Conservation (phyloP, 2,888 invertebrate species). For the Melipona bicolor region DNA sequence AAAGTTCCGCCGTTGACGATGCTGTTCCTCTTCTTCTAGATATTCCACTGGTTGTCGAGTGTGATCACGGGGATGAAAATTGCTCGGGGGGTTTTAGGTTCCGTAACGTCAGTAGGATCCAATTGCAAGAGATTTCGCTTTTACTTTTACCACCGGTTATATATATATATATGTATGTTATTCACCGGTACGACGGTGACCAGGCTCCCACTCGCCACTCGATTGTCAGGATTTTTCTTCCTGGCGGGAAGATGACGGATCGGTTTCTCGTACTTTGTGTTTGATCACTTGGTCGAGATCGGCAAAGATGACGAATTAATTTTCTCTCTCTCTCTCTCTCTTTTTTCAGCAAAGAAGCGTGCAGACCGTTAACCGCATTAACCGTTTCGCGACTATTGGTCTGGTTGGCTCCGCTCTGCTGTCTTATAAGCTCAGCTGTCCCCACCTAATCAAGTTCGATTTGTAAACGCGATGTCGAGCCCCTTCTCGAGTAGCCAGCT, state of each 20-base stretch:
- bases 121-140: too few relatives aligned
- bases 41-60: neutral
- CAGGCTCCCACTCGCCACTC: neutral
- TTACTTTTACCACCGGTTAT: neutral
- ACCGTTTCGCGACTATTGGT: conserved; percentile 83
- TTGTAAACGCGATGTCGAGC: conserved; percentile 78
- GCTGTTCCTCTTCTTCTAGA: neutral
- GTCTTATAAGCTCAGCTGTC: conserved; percentile 82
- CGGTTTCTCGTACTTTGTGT: neutral
- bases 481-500: conserved; percentile 82
- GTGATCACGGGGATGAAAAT: neutral
- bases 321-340: too few relatives aligned
- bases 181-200: neutral
- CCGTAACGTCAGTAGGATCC: too few relatives aligned
- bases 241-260: neutral
- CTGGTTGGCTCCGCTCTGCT: conserved; percentile 76
- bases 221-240: neutral
- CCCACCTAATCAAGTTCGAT: conserved; percentile 76
- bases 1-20: conserved; percentile 1
- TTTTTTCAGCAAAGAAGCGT: neutral
- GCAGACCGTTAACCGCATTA: conserved; percentile 57
- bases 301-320: neutral
- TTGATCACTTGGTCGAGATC: neutral
- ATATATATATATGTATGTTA: too few relatives aligned
- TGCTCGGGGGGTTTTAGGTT: neutral